phyloP scores from a whole-genome alignment of 2,888 invertebrate species.

The Acanthosepion pharaonis region DNA sequence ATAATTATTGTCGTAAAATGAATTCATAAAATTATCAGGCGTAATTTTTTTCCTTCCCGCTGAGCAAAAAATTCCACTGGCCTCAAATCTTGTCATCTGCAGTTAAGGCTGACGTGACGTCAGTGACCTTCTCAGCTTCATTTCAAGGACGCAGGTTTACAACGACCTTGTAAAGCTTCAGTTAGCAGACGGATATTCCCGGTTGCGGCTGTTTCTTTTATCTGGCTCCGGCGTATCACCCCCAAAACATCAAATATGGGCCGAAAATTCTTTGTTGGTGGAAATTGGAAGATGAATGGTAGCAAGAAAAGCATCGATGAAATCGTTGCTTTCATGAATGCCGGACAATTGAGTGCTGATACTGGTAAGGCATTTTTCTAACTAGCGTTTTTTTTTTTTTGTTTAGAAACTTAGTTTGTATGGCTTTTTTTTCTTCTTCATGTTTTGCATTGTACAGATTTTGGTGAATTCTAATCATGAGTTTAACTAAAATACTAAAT shows the following conservation, averaged over 20 bases:
- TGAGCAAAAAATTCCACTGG: neutral
- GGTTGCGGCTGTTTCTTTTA: neutral
- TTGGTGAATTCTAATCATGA: too few species aligned
- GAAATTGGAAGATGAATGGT: constrained; percentile 99
- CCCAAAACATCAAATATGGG: constrained; percentile 17
- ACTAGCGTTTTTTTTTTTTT: too few species aligned
- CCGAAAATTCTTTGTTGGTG: constrained; percentile 97
- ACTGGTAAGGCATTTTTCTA: constrained; percentile 79
- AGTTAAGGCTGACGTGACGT: neutral
- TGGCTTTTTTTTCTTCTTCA: too few species aligned
- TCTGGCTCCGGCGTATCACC: neutral
- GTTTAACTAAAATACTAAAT: too few species aligned
- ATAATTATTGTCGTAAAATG: neutral
- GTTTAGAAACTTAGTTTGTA: too few species aligned
- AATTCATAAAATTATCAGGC: neutral
- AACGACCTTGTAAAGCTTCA: constrained; percentile 38
- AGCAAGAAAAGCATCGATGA: constrained; percentile 86
- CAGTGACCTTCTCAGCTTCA: constrained; percentile 37
- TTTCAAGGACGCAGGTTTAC: constrained; percentile 44
- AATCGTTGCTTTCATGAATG: constrained; percentile 85
- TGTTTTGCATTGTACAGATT: too few species aligned
- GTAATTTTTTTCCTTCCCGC: neutral
- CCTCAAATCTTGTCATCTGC: neutral
- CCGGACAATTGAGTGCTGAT: constrained; percentile 82
- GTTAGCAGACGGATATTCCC: neutral